Percentiles rank a stretch among this genome's conserved stretches.
Conservation (phyloP, 2,113 vertebrate genomes). For the Callaeas wilsoni region DNA sequence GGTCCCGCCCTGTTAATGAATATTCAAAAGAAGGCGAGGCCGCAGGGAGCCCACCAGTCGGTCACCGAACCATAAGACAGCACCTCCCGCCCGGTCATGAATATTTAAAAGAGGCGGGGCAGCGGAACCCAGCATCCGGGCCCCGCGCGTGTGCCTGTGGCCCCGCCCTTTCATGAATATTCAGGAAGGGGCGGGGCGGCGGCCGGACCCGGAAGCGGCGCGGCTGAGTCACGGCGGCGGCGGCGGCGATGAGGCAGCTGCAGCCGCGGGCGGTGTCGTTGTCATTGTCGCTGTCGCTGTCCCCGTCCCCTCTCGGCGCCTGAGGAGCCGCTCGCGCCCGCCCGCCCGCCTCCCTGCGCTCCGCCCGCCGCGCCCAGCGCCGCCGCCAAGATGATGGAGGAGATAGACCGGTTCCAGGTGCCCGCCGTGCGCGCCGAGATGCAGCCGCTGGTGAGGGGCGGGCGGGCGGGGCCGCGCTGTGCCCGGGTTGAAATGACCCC, state of each 20-base stretch:
- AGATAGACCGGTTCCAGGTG: slow-evolving; percentile 93
- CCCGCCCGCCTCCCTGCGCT: not conserved
- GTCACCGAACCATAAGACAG: not conserved
- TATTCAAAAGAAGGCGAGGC: not conserved
- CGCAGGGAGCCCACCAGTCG: fast-evolving
- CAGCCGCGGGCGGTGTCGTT: slow-evolving; percentile 25
- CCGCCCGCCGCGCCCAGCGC: not conserved
- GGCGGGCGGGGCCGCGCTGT: slow-evolving; percentile 29
- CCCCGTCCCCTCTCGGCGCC: not conserved
- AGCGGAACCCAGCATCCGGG: not conserved
- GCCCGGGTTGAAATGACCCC: not conserved
- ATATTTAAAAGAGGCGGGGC: not conserved
- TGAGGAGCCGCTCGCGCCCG: slow-evolving; percentile 27
- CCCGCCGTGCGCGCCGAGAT: slow-evolving; percentile 90
- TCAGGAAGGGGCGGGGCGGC: fast-evolving
- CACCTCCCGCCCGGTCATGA: not conserved
- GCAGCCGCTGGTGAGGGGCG: slow-evolving; percentile 86
- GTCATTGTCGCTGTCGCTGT: not conserved
- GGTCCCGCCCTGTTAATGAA: no score
- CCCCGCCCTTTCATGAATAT: not conserved
- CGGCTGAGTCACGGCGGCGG: slow-evolving; percentile 33
- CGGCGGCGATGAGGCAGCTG: slow-evolving; percentile 62
- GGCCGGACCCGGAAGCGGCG: not conserved
- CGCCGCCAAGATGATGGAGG: slow-evolving; percentile 90
- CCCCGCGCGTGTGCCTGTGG: fast-evolving